These are phyloP conservation scores for Micromesistius poutassou DNA, from an alignment of 2,797 vertebrate genomes.

Conservation along the genomic window DNA sequence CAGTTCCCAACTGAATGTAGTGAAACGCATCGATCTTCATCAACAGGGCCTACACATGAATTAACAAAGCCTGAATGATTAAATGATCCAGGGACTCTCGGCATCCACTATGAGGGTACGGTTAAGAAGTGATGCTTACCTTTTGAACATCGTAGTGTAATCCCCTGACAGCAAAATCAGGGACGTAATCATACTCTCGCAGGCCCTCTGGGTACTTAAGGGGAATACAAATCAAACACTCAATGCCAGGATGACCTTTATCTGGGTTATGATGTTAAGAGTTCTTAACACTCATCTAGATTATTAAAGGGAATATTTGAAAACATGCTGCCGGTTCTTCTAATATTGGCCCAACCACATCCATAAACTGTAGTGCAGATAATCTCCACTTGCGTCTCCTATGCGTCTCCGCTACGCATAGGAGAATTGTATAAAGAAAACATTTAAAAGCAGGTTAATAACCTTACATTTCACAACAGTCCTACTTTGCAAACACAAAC, in stretches of 20 bases:
- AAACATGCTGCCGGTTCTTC: too few species aligned
- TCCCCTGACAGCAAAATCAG: constrained; percentile 91
- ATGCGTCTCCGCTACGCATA: too few species aligned
- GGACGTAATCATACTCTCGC: constrained; percentile 89
- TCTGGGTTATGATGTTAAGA: background rate
- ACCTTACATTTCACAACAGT: too few species aligned
- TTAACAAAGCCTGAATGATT: constrained; percentile 6
- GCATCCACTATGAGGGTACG: background rate
- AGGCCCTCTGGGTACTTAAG: constrained; percentile 88
- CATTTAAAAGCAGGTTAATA: too few species aligned
- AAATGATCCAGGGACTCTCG: background rate
- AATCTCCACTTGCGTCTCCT: background rate
- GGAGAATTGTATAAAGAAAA: too few species aligned
- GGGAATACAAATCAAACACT: background rate
- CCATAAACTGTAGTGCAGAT: background rate
- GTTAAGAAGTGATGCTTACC: constrained; percentile 63
- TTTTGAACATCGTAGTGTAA: constrained; percentile 98
- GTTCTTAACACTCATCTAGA: background rate
- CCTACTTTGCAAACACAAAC: too few species aligned
- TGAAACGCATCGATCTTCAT: constrained; percentile 99
- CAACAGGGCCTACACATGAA: constrained; percentile 80
- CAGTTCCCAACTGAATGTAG: constrained; percentile 96
- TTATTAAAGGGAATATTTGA: too few species aligned
- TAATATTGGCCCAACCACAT: background rate
- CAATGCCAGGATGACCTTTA: constrained; percentile 9